Conservation (phyloP, 2,888 invertebrate species). For the Spilarctia lutea region DNA sequence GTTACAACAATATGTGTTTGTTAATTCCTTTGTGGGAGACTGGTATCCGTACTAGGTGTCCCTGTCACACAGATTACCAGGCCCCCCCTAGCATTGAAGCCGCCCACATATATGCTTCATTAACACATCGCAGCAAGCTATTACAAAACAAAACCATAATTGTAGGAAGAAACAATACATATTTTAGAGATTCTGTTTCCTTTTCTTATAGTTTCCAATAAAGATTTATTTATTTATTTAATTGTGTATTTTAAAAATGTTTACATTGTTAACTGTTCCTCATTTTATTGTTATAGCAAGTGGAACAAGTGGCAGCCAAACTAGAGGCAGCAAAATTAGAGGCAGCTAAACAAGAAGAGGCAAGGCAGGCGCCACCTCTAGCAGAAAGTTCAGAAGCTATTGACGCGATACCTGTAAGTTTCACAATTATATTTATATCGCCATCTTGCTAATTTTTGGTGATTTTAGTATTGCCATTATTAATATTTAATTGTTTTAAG, state of each 20-base stretch:
- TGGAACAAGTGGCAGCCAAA: constrained; percentile 62
- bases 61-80: no score
- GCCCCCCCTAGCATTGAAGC: no score
- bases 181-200: no score
- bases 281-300: constrained; percentile 54
- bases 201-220: no score
- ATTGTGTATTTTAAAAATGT: background rate
- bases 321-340: constrained; percentile 55
- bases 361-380: constrained; percentile 33
- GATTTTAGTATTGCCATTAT: background rate
- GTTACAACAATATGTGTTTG: no score
- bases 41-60: no score
- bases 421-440: background rate
- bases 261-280: background rate
- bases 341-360: constrained; percentile 34
- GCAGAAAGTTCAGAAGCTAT: constrained; percentile 25
- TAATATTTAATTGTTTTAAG: background rate
- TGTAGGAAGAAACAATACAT: no score
- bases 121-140: no score
- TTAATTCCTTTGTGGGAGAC: no score
- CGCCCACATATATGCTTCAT: no score
- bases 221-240: no score
- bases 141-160: no score
- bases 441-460: background rate
- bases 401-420: constrained; percentile 36